phyloP scores from a whole-genome alignment of 2,888 invertebrate species.

The Mythimna loreyi region DNA sequence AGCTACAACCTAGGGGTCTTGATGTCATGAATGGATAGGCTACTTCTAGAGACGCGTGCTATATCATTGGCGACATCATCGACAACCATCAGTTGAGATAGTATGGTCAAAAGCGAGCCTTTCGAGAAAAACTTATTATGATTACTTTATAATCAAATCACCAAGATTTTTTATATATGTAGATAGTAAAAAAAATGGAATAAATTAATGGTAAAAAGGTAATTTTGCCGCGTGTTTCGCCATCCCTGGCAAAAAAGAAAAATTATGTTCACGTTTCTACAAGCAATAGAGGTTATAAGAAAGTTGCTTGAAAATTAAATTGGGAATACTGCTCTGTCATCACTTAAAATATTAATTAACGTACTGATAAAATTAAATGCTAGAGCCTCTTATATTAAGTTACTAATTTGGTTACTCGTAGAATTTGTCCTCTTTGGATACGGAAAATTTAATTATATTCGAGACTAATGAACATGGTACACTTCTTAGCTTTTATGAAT shows the following conservation, averaged over 20 bases:
- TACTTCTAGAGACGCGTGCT: no score
- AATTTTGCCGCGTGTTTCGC: no score
- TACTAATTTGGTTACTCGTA: slow-evolving; percentile 29
- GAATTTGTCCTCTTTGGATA: slow-evolving; percentile 31
- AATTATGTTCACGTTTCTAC: slow-evolving; percentile 43
- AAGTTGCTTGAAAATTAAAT: slow-evolving; percentile 31
- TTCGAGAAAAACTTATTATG: no score
- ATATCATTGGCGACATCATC: no score
- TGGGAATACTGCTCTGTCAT: slow-evolving; percentile 11
- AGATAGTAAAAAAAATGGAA: no score
- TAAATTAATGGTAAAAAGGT: no score
- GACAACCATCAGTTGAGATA: no score
- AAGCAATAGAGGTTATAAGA: slow-evolving; percentile 20
- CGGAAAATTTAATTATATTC: slow-evolving; percentile 24
- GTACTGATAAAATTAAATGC: slow-evolving; percentile 24
- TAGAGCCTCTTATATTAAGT: slow-evolving; percentile 17
- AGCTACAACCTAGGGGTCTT: no score
- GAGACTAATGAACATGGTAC: slow-evolving; percentile 19
- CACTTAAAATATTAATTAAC: slow-evolving; percentile 32
- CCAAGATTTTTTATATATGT: no score
- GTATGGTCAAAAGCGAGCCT: no score
- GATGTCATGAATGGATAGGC: no score
- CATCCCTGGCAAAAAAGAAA: slow-evolving; percentile 8
- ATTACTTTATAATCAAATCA: no score
- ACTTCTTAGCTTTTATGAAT: slow-evolving; percentile 5